A percentile compares a stretch with the other conserved stretches of the same genome.
phyloP scores from a whole-genome alignment of 2,113 vertebrate genomes.

The Platichthys stellatus region DNA sequence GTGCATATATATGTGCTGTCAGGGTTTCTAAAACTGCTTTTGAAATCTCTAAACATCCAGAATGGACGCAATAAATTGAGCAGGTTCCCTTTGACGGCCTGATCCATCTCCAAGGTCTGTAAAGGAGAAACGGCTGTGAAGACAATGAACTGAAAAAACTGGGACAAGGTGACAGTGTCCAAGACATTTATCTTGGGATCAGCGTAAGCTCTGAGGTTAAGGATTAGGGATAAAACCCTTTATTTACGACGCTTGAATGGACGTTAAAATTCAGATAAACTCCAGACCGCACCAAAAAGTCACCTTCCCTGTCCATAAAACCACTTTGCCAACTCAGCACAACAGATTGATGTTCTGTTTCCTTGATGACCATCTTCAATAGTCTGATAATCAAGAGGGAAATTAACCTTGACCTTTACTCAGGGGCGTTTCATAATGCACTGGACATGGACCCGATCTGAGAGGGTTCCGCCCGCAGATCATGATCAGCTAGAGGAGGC shows the following conservation, averaged over 20 bases:
- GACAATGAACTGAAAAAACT: constrained; percentile 5
- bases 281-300: neutral
- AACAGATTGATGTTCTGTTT: neutral
- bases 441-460: too few species aligned
- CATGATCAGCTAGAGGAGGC: too few species aligned
- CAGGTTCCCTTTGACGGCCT: neutral
- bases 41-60: neutral
- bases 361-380: constrained; percentile 2
- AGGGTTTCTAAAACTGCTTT: neutral
- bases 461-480: too few species aligned
- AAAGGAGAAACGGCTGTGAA: constrained; percentile 26
- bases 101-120: constrained; percentile 13
- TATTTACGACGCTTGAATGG: neutral
- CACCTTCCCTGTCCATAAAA: constrained; percentile 26
- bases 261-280: too few species aligned
- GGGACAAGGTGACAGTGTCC: constrained; percentile 26
- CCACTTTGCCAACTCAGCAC: neutral
- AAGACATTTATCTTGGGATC: constrained; percentile 15
- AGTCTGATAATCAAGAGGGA: neutral
- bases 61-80: neutral
- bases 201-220: constrained; percentile 4
- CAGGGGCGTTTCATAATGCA: too few species aligned
- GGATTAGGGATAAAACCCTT: constrained; percentile 16
- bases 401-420: too few species aligned
- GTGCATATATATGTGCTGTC: neutral